A percentile compares a stretch with the other conserved stretches of the same genome.
These are phyloP conservation scores for Aphrocallistes beatrix DNA, from an alignment of 37 sponge, comb jelly and placozoan genomes.

Conservation along the genomic window DNA sequence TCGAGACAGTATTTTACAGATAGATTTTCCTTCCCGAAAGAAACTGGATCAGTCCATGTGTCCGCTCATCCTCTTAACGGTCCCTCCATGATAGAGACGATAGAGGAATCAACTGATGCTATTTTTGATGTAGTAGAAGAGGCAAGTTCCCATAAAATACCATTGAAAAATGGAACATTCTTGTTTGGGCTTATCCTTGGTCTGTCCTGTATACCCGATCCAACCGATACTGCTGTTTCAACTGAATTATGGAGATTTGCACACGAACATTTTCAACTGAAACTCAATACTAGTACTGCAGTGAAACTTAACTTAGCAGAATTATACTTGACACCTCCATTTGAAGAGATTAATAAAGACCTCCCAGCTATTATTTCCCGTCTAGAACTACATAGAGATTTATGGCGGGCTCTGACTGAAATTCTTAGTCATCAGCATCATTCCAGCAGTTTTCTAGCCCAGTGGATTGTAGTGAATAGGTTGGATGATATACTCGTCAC, in stretches of 20 bases:
- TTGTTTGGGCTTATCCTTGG: conserved; percentile 4
- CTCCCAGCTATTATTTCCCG: background rate
- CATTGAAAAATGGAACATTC: background rate
- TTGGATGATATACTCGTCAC: background rate
- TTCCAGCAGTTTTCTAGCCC: conserved; percentile 15
- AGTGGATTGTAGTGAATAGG: background rate
- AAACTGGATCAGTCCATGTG: background rate
- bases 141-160: background rate
- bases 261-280: background rate
- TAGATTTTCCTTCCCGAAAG: background rate
- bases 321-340: background rate
- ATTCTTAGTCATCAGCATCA: conserved; percentile 5
- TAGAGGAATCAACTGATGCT: background rate
- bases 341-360: background rate
- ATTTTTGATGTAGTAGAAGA: background rate
- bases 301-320: background rate
- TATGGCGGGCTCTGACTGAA: background rate
- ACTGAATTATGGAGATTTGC: background rate
- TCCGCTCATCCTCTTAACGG: background rate
- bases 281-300: background rate
- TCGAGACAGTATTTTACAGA: background rate
- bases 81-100: background rate
- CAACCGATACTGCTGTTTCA: background rate
- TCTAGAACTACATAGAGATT: background rate
- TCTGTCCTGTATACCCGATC: background rate